These are phyloP conservation scores for Bubo blakistoni DNA, from an alignment of 2,113 vertebrate genomes.

Conservation along the genomic window DNA sequence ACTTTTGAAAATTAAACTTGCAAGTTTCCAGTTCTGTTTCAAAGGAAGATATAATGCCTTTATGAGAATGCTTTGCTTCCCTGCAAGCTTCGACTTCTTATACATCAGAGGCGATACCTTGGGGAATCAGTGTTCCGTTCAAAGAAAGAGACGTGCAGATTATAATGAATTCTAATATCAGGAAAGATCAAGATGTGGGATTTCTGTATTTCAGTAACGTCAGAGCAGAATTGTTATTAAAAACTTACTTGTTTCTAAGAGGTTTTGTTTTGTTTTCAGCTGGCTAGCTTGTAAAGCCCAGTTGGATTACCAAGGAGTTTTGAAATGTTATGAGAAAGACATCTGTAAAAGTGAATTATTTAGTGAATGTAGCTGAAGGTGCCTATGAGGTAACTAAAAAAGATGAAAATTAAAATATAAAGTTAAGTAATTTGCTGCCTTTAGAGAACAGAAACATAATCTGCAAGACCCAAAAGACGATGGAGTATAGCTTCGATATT, in stretches of 20 bases:
- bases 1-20: conserved; percentile 26
- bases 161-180: not conserved
- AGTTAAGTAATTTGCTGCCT: not conserved
- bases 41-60: not conserved
- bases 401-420: not conserved
- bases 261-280: not conserved
- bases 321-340: not conserved
- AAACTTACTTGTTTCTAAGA: not conserved
- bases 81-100: not conserved
- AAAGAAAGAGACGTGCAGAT: not conserved
- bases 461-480: not conserved
- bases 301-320: not conserved
- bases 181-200: not conserved
- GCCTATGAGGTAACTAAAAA: not conserved
- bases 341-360: not conserved
- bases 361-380: not conserved
- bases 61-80: not conserved
- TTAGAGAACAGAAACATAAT: not conserved
- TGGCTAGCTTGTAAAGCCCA: not conserved
- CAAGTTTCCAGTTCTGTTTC: not conserved
- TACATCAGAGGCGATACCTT: not conserved
- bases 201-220: not conserved
- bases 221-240: not conserved
- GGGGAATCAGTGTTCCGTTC: not conserved
- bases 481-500: not conserved